Evolutionary conservation across 2,113 vertebrate genomes (phyloP).

Genomic region (Dicentrarchus labrax): DNA sequence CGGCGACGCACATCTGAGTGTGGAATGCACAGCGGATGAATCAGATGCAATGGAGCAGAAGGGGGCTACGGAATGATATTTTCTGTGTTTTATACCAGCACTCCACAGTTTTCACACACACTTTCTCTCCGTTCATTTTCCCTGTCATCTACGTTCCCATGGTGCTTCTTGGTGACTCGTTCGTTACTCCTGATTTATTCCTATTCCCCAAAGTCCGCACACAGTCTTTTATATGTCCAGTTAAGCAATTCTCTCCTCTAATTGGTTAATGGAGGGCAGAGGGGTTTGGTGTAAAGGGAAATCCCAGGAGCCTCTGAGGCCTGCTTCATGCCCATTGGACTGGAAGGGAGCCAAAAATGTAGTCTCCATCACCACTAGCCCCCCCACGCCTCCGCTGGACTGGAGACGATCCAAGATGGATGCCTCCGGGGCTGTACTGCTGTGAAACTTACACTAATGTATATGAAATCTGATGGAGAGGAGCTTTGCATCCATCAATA

Average conservation of each 20-base stretch:
- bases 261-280: slow-evolving; percentile 75
- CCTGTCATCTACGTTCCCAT: slow-evolving; percentile 35
- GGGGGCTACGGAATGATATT: slow-evolving; percentile 38
- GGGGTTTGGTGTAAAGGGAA: slow-evolving; percentile 62
- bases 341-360: slow-evolving; percentile 74
- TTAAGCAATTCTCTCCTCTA: slow-evolving; percentile 71
- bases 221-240: slow-evolving; percentile 70
- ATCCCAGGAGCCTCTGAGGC: slow-evolving; percentile 70
- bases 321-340: slow-evolving; percentile 75
- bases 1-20: slow-evolving; percentile 53
- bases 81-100: slow-evolving; percentile 41
- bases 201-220: slow-evolving; percentile 20
- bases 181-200: slow-evolving; percentile 58
- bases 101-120: slow-evolving; percentile 19
- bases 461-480: slow-evolving; percentile 31
- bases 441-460: slow-evolving; percentile 65
- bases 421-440: slow-evolving; percentile 56
- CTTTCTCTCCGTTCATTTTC: background rate
- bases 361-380: slow-evolving; percentile 32
- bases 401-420: slow-evolving; percentile 74
- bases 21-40: slow-evolving; percentile 59
- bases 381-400: slow-evolving; percentile 39
- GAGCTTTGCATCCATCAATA: slow-evolving; percentile 22
- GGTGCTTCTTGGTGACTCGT: slow-evolving; percentile 23
- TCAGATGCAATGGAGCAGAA: slow-evolving; percentile 64